Percentiles rank a stretch among this genome's conserved stretches.
These are phyloP conservation scores for Anguilla obscura DNA, from an alignment of 2,797 vertebrate genomes.

Conservation along the genomic window DNA sequence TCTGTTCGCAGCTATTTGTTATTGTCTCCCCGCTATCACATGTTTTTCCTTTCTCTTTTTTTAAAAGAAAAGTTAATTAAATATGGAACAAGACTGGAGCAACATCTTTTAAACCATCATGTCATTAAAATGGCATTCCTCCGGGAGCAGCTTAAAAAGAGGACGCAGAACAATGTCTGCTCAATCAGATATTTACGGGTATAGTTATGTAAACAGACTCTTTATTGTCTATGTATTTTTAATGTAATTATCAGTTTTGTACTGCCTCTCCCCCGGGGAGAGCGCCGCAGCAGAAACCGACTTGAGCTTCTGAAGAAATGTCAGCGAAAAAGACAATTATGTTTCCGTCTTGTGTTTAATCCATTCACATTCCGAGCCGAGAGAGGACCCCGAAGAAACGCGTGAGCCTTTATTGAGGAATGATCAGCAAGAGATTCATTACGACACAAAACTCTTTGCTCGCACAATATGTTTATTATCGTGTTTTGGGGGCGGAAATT, in stretches of 20 bases:
- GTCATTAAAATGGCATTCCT: conserved; percentile 83
- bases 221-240: conserved; percentile 89
- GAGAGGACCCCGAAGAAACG: conserved; percentile 27
- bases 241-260: conserved; percentile 90
- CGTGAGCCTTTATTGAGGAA: conserved; percentile 28
- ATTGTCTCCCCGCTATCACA: conserved; percentile 79
- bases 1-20: conserved; percentile 77
- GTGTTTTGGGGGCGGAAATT: conserved; percentile 28
- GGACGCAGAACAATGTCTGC: conserved; percentile 83
- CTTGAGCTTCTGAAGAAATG: conserved; percentile 92
- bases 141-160: conserved; percentile 81
- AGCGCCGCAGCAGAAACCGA: conserved; percentile 70
- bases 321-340: conserved; percentile 97
- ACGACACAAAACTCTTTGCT: conserved; percentile 33
- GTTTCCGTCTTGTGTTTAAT: conserved; percentile 79
- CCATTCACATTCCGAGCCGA: conserved; percentile 66
- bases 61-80: conserved; percentile 96
- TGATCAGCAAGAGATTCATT: conserved; percentile 38
- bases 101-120: conserved; percentile 87
- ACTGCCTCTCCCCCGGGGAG: conserved; percentile 73
- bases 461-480: conserved; percentile 34
- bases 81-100: conserved; percentile 94
- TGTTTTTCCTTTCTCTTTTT: conserved; percentile 54
- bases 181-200: conserved; percentile 87
- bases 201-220: conserved; percentile 82